These are phyloP conservation scores for Novumbra hubbsi DNA, from an alignment of 2,797 vertebrate species.

Conservation along the genomic window DNA sequence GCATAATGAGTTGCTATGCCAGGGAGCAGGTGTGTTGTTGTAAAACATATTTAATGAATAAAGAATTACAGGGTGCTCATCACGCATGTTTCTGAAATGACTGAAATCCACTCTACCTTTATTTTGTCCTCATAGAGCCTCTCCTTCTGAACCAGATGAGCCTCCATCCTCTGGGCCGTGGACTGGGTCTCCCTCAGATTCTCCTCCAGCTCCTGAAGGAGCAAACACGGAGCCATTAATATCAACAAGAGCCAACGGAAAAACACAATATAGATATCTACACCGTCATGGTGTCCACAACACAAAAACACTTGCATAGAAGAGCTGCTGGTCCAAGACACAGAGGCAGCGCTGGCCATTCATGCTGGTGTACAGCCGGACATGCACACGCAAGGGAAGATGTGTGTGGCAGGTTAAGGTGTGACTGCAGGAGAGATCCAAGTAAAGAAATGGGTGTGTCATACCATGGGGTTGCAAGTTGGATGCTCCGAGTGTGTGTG, in stretches of 20 bases:
- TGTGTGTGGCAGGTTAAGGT: conserved; percentile 8
- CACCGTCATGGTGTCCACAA: neutral
- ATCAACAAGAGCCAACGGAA: neutral
- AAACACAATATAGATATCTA: neutral
- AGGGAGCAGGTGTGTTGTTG: neutral
- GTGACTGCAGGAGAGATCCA: conserved; percentile 26
- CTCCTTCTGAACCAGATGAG: conserved; percentile 94
- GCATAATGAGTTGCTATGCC: neutral
- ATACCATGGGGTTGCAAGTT: neutral
- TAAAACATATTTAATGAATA: neutral
- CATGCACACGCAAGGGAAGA: conserved; percentile 10
- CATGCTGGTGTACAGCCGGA: conserved; percentile 44
- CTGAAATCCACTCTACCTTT: conserved; percentile 75
- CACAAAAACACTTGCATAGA: conserved; percentile 57
- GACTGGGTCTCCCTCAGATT: conserved; percentile 93
- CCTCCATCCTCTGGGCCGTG: conserved; percentile 91
- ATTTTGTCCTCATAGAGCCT: conserved; percentile 96
- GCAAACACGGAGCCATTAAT: neutral
- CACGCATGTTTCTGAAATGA: neutral
- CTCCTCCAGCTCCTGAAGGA: conserved; percentile 90
- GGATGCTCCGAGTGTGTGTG: neutral
- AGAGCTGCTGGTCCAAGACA: conserved; percentile 58
- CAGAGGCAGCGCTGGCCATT: conserved; percentile 46
- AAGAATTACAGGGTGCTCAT: neutral
- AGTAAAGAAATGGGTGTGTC: conserved; percentile 22